Evolutionary conservation across 2,888 invertebrate genomes (phyloP).

Genomic region (Brassicogethes aeneus): DNA sequence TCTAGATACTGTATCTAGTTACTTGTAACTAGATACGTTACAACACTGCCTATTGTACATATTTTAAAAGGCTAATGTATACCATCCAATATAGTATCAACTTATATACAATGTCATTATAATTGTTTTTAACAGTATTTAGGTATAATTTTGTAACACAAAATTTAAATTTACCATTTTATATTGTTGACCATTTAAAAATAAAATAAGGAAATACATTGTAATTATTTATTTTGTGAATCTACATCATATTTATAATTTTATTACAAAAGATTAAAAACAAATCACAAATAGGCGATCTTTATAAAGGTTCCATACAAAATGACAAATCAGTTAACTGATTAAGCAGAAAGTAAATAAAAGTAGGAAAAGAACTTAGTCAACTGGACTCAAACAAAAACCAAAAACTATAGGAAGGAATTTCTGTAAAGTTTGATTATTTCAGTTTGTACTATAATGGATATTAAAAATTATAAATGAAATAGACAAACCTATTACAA

Average conservation of each 20-base stretch:
- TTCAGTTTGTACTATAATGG: background rate
- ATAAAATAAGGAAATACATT: conserved; percentile 13
- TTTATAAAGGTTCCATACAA: background rate
- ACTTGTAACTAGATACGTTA: too few relatives aligned
- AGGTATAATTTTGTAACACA: too few relatives aligned
- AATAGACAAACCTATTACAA: conserved; percentile 5
- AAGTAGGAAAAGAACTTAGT: conserved; percentile 3
- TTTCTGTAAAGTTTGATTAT: background rate
- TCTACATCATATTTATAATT: conserved; percentile 10
- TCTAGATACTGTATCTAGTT: too few relatives aligned
- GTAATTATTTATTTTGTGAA: conserved; percentile 10
- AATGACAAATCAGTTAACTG: background rate
- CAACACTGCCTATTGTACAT: too few relatives aligned
- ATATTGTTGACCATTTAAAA: too few relatives aligned
- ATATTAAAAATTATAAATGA: background rate
- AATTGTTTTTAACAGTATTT: too few relatives aligned
- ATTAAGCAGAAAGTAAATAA: conserved; percentile 6
- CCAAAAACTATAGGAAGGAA: background rate
- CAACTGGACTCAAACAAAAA: conserved; percentile 4
- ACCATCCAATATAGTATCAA: too few relatives aligned
- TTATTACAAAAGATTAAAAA: conserved; percentile 13
- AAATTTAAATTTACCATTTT: too few relatives aligned
- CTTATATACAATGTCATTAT: too few relatives aligned
- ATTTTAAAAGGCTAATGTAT: too few relatives aligned
- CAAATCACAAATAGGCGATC: conserved; percentile 10